Evolutionary conservation across 1,140 invertebrate species (phyloP).

Genomic region (Atta colombica): DNA sequence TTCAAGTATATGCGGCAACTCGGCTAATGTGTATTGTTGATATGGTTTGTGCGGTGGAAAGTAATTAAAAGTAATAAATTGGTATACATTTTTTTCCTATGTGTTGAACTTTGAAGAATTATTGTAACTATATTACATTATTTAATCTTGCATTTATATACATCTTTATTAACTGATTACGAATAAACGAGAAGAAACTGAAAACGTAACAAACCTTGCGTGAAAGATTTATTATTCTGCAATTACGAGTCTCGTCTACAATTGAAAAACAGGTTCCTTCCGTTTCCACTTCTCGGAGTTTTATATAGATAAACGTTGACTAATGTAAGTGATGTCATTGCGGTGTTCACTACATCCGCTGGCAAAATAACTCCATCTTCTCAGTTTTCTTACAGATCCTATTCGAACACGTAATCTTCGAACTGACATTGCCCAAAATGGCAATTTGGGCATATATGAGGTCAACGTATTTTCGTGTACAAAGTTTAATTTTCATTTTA

Average conservation of each 20-base stretch:
- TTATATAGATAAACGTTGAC: neutral
- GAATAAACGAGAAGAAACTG: slow-evolving; percentile 71
- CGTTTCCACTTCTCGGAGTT: neutral
- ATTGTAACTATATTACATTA: slow-evolving; percentile 74
- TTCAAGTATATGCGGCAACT: slow-evolving; percentile 51
- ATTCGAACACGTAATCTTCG: neutral
- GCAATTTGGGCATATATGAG: neutral
- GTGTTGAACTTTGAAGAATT: slow-evolving; percentile 70
- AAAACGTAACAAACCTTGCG: slow-evolving; percentile 39
- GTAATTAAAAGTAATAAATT: slow-evolving; percentile 76
- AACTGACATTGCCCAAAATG: slow-evolving; percentile 25
- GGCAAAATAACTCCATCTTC: neutral
- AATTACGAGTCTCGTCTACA: slow-evolving; percentile 43
- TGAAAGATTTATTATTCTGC: slow-evolving; percentile 51
- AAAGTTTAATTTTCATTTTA: neutral
- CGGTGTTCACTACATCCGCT: slow-evolving; percentile 69
- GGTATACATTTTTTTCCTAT: slow-evolving; percentile 74
- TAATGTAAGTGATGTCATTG: slow-evolving; percentile 58
- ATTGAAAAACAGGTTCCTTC: slow-evolving; percentile 21
- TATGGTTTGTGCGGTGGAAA: slow-evolving; percentile 75
- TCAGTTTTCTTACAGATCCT: neutral
- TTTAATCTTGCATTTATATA: slow-evolving; percentile 81
- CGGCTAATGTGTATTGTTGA: slow-evolving; percentile 72
- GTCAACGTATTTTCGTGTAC: neutral
- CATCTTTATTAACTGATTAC: slow-evolving; percentile 77